Percentiles rank a stretch among this genome's conserved stretches.
phyloP scores from a whole-genome alignment of 2,888 invertebrate genomes.

The Protonemura montana region DNA sequence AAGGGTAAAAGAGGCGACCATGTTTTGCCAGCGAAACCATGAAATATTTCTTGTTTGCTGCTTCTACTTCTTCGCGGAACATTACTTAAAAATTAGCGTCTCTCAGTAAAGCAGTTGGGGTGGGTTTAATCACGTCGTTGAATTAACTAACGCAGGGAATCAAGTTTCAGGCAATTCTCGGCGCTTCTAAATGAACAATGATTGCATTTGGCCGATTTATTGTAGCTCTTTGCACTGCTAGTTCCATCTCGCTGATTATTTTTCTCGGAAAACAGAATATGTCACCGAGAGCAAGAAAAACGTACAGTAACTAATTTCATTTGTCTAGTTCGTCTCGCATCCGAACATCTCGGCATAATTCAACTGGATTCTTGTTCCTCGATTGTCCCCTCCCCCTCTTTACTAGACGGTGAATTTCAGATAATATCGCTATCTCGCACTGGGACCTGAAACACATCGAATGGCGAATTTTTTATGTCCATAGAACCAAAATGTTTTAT shows the following conservation, averaged over 20 bases:
- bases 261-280: not conserved
- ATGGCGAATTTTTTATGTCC: not conserved
- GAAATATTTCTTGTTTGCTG: not conserved
- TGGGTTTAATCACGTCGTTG: not conserved
- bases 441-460: not conserved
- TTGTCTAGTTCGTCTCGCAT: not conserved
- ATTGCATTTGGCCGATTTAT: not conserved
- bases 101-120: not conserved
- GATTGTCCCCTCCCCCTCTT: not conserved
- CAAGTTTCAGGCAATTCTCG: not conserved
- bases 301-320: constrained; percentile 17
- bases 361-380: not conserved
- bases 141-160: constrained; percentile 30
- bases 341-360: not conserved
- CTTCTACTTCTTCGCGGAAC: not conserved
- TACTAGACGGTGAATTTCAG: not conserved
- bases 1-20: not conserved
- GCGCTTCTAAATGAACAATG: constrained; percentile 23
- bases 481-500: not conserved
- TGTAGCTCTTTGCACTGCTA: not conserved
- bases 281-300: not conserved
- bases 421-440: not conserved
- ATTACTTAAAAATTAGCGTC: not conserved
- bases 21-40: not conserved
- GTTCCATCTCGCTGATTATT: not conserved